These are phyloP conservation scores for Colletes collaris DNA, from an alignment of 2,888 invertebrate species.

Conservation along the genomic window DNA sequence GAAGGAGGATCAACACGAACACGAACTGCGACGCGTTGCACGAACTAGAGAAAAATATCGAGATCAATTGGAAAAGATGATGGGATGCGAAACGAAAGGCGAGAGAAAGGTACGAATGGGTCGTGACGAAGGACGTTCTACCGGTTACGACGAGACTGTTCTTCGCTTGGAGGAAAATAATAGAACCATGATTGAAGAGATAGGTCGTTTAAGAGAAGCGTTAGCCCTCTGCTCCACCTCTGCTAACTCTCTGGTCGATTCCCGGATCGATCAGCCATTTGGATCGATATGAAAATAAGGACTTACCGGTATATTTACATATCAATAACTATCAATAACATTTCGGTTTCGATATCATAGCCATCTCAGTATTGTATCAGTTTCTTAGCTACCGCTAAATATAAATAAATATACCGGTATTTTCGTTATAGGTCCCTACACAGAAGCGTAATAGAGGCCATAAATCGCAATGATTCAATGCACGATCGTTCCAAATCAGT, in stretches of 20 bases:
- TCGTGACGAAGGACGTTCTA: conserved; percentile 62
- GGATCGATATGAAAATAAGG: not conserved
- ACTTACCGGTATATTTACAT: too few relatives aligned
- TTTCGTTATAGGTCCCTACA: too few relatives aligned
- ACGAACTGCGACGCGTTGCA: conserved; percentile 70
- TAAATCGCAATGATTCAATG: too few relatives aligned
- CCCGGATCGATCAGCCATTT: conserved; percentile 54
- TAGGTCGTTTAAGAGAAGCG: conserved; percentile 65
- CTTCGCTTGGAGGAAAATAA: conserved; percentile 72
- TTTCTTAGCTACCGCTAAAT: too few relatives aligned
- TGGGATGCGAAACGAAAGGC: conserved; percentile 65
- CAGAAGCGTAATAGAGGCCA: too few relatives aligned
- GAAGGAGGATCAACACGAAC: conserved; percentile 71
- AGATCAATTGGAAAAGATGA: conserved; percentile 70
- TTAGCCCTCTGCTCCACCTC: conserved; percentile 57
- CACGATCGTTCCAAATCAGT: too few relatives aligned
- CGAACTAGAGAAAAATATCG: conserved; percentile 68
- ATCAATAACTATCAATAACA: too few relatives aligned
- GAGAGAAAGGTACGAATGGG: conserved; percentile 62
- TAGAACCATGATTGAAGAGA: conserved; percentile 68
- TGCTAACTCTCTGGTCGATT: conserved; percentile 51
- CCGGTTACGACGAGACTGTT: conserved; percentile 68
- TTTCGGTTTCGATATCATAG: too few relatives aligned
- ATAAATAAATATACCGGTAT: too few relatives aligned
- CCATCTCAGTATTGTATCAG: too few relatives aligned